These are phyloP conservation scores for Leptopilina myrica DNA, from an alignment of 2,888 invertebrate species.

Conservation along the genomic window DNA sequence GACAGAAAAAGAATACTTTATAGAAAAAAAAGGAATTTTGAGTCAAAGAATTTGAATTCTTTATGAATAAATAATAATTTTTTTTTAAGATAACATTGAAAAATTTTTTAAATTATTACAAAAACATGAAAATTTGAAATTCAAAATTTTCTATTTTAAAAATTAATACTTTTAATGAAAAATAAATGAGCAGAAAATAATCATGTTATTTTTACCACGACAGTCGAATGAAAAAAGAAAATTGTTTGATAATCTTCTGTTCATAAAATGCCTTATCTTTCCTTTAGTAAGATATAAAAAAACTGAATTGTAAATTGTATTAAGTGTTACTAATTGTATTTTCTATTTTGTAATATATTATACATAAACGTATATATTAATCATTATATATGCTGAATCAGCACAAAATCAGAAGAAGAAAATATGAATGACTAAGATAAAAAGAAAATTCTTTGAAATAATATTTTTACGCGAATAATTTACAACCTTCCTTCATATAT, in stretches of 20 bases:
- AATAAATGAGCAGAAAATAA: too few species aligned
- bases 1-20: slow-evolving; percentile 54
- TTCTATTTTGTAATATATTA: slow-evolving; percentile 52
- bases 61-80: too few species aligned
- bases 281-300: slow-evolving; percentile 58
- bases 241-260: slow-evolving; percentile 42
- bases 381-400: slow-evolving; percentile 9
- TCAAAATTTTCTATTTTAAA: too few species aligned
- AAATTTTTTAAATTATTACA: too few species aligned
- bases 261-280: slow-evolving; percentile 45
- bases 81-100: too few species aligned
- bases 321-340: slow-evolving; percentile 70
- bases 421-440: background rate
- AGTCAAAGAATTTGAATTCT: slow-evolving; percentile 41
- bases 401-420: slow-evolving; percentile 35
- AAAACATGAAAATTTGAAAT: too few species aligned
- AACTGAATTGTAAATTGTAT: slow-evolving; percentile 68
- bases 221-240: too few species aligned
- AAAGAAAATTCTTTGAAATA: slow-evolving; percentile 42
- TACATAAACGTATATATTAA: slow-evolving; percentile 44
- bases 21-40: slow-evolving; percentile 49
- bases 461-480: slow-evolving; percentile 45
- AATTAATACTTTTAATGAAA: too few species aligned
- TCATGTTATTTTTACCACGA: too few species aligned
- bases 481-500: slow-evolving; percentile 43